Evolutionary conservation across 1,140 invertebrate genomes (phyloP), one percentile per base, ranked within the genome.

Genomic region (Lysiphlebus fabarum): DNA sequence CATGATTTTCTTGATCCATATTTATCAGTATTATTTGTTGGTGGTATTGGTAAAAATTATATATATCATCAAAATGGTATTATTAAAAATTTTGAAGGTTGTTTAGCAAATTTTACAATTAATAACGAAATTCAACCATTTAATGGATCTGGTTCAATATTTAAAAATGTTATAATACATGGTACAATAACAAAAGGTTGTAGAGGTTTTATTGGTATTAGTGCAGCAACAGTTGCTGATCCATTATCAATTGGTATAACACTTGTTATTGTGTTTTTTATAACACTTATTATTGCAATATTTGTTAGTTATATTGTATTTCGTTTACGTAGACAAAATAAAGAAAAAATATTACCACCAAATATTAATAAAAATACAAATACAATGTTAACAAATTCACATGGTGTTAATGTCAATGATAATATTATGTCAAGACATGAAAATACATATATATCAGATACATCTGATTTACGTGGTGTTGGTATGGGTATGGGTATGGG

Each of bases 1-100:
- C 93, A 96, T 70, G 92, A 96, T 70, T 95, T 95, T 72, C 79
- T 95, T 7, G 93, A 95, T 77, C 92, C 93, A 2, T 95, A 95
- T 70, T 76, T 96, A 7, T 91, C 91, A 0, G 81, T 85, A 5
- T 69, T 96, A 2, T 87, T 85, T 1, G 70, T 95, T 47, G 93
- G 93, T 33, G 92, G 91, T 12, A 82, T 85, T 0, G 81, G 82
- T 63, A 67, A 71, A 37, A 80, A 82, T 53, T 69, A 78, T 6
- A 86, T 86, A 67, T 82, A 82, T 71, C 70, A 81, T 49, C 68
- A 58, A 59, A 79, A 82, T 56, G 66, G 73, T 11, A 72, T 73
- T 10, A 80, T 82, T 10, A 77, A 77, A 14, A 82, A 79, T 66
- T 96, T 96, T 73, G 87, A 89, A 73, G 95, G 95, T 9, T 98